phyloP scores from a whole-genome alignment of 2,888 invertebrate genomes.

The Xylota sylvarum region DNA sequence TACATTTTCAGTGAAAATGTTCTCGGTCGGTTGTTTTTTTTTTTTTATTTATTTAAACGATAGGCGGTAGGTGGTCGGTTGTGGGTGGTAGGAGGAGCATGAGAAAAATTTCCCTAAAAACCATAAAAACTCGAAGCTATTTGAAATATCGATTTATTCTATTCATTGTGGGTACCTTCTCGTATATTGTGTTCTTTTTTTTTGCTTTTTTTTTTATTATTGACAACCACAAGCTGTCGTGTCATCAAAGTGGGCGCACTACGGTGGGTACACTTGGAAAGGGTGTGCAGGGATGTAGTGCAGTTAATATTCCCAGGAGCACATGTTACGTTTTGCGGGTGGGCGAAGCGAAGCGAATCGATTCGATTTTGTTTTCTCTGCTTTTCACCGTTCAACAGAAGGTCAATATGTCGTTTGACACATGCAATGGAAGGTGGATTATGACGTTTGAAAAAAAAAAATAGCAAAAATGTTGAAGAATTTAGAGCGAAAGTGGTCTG shows the following conservation, averaged over 20 bases:
- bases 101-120: constrained; percentile 35
- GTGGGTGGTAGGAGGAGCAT: neutral
- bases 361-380: constrained; percentile 44
- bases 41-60: constrained; percentile 5
- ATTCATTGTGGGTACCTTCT: neutral
- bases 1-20: constrained; percentile 16
- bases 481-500: constrained; percentile 69
- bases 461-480: constrained; percentile 41
- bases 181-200: neutral
- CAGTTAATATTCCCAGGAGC: constrained; percentile 31
- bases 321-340: constrained; percentile 20
- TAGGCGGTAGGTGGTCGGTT: neutral
- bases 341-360: neutral
- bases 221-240: constrained; percentile 42
- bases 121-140: constrained; percentile 28
- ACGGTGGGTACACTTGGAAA: neutral
- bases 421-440: constrained; percentile 22
- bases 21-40: neutral
- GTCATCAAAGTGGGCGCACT: constrained; percentile 19
- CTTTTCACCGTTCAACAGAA: constrained; percentile 49
- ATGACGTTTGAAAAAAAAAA: constrained; percentile 31
- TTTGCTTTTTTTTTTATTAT: constrained; percentile 5
- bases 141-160: constrained; percentile 47
- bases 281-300: neutral
- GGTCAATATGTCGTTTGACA: constrained; percentile 60